phyloP scores from a whole-genome alignment of 2,888 invertebrate species.

The Lordiphosa fenestrarum region DNA sequence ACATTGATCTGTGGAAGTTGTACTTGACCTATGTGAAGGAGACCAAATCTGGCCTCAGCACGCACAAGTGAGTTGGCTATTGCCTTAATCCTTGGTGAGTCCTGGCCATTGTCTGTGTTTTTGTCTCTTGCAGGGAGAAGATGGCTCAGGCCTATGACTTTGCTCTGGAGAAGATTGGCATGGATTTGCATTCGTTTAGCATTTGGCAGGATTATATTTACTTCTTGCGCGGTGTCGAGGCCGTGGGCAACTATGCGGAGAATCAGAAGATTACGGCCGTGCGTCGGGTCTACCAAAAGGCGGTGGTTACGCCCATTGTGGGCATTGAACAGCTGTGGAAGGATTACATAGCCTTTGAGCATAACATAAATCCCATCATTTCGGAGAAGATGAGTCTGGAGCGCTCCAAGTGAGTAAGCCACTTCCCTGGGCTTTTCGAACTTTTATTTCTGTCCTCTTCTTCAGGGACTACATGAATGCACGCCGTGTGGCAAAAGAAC shows the following conservation, averaged over 20 bases:
- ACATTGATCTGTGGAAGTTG: constrained; percentile 99
- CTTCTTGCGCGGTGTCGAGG: constrained; percentile 97
- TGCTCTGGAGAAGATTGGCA: constrained; percentile 98
- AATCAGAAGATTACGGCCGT: constrained; percentile 99
- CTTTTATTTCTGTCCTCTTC: background rate
- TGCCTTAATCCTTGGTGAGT: background rate
- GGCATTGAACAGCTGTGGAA: constrained; percentile 98
- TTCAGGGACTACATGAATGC: constrained; percentile 97
- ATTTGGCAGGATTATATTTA: constrained; percentile 99
- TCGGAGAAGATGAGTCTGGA: constrained; percentile 99
- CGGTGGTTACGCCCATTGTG: constrained; percentile 97
- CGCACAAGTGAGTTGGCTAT: constrained; percentile 89
- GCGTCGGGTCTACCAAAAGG: constrained; percentile 97
- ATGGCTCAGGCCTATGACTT: constrained; percentile 99
- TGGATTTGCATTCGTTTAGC: constrained; percentile 97
- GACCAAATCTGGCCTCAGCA: constrained; percentile 94
- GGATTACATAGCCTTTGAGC: constrained; percentile 98
- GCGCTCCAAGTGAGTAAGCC: constrained; percentile 83
- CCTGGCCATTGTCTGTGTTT: too few relatives aligned
- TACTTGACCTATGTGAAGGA: constrained; percentile 99
- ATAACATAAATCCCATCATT: constrained; percentile 88
- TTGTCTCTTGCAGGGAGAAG: constrained; percentile 88
- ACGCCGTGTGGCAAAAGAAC: constrained; percentile 95
- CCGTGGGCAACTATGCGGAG: constrained; percentile 99
- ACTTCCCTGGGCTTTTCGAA: background rate